Percentiles rank a stretch among this genome's conserved stretches.
These are phyloP conservation scores for Caenorhabditis sp. DNA, from an alignment of 2,888 invertebrate species.

Conservation along the genomic window DNA sequence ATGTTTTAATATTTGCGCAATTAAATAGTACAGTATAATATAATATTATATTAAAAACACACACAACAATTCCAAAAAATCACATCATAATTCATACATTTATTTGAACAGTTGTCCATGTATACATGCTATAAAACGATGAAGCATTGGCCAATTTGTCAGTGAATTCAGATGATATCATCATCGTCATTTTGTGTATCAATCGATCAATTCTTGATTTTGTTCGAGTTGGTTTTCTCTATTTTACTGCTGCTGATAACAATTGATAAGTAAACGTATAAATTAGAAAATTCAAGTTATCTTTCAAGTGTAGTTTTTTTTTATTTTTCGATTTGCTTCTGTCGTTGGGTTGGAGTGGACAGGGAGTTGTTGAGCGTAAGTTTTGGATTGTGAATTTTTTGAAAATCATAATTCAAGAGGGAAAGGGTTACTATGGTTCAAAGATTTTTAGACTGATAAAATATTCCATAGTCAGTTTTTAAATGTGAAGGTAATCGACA, in stretches of 20 bases:
- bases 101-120: neutral
- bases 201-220: neutral
- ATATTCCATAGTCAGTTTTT: too few species aligned
- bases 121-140: neutral
- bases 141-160: neutral
- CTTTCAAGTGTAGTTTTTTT: neutral
- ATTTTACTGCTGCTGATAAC: neutral
- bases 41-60: neutral
- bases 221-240: neutral
- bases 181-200: neutral
- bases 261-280: neutral
- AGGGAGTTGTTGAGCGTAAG: too few species aligned
- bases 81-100: slow-evolving; percentile 1
- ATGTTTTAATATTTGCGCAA: neutral
- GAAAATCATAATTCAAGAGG: too few species aligned
- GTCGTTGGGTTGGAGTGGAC: too few species aligned
- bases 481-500: too few species aligned
- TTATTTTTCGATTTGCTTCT: neutral
- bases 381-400: too few species aligned
- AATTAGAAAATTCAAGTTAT: neutral
- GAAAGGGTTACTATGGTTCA: too few species aligned
- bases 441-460: too few species aligned
- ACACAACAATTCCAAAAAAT: neutral
- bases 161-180: neutral
- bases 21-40: neutral